These are phyloP conservation scores for Arvicanthis niloticus DNA, from an alignment of 2,113 vertebrate species.

Conservation along the genomic window DNA sequence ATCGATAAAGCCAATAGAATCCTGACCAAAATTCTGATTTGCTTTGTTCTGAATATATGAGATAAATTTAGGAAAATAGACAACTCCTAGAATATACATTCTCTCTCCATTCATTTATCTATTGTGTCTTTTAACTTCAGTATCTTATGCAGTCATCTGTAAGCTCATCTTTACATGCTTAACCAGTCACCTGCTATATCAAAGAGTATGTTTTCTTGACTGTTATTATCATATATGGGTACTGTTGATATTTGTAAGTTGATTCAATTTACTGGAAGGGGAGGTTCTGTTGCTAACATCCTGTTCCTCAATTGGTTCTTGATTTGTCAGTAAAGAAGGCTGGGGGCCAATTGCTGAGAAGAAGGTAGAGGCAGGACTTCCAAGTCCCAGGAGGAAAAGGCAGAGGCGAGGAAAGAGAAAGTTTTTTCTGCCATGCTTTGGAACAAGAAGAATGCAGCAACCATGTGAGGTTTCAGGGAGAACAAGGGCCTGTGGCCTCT, in stretches of 20 bases:
- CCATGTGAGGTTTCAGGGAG: too few species aligned
- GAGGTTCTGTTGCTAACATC: too few species aligned
- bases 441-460: too few species aligned
- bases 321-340: too few species aligned
- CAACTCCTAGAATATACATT: too few species aligned
- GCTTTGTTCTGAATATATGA: background rate
- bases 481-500: too few species aligned
- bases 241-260: background rate
- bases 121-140: background rate
- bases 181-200: background rate
- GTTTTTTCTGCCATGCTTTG: too few species aligned
- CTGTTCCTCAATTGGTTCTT: too few species aligned
- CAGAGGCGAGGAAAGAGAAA: too few species aligned
- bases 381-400: too few species aligned
- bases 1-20: background rate
- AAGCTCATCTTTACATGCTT: background rate
- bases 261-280: background rate
- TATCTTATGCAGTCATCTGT: background rate
- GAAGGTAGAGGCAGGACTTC: too few species aligned
- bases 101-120: background rate
- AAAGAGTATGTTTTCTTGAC: background rate
- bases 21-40: background rate
- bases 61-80: background rate
- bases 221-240: background rate
- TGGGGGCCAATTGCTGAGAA: too few species aligned